Evolutionary conservation across 2,113 vertebrate genomes (phyloP), one percentile per base, ranked within the genome.

Genomic region (Hemibates koningsi): DNA sequence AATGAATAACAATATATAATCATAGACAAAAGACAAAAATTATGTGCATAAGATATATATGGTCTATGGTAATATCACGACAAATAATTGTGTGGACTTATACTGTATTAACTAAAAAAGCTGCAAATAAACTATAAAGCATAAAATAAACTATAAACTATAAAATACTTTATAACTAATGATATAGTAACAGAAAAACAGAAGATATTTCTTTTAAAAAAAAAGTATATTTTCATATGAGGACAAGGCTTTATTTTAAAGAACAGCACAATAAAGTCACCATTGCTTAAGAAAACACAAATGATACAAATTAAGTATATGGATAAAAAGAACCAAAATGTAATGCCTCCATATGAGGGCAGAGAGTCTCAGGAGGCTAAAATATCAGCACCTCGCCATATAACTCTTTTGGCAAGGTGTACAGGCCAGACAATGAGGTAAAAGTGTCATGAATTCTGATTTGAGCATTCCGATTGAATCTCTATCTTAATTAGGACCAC

Each of bases 171-270:
- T 4, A 41, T 8, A 41, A 71, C 36, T 71, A 71, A 43, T 68
- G 19, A 41, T 68, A 68, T 68, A 41, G 63, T 66, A 38, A 66
- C 10, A 66, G 17, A 66, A 66, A 7, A 71, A 43, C 63, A 68
- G 36, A 43, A 71, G n/a, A 41, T 9, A 41, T 41, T 24, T 71
- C 7, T 71, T 71, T 1, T 1, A 0, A 0, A 0, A 5, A 63
- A 38, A 21, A 68, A 71, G 12, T 71, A 6, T 24, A 41, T 71
- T 43, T 43, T 71, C 36, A 71, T 71, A 43, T 16, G n/a, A 41
- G 36, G 63, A 14, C n/a, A 71, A 43, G 66, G 66, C 5, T 6
- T 16, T 43, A 43, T 71, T 71, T 2, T 71, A 71, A 43, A 38
- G n/a, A 41, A 71, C n/a, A 71, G n/a, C 66, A 71, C 66, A 71